Base-by-base conservation (phyloP, 2,888 invertebrate species). In the Allacma fusca region DNA sequence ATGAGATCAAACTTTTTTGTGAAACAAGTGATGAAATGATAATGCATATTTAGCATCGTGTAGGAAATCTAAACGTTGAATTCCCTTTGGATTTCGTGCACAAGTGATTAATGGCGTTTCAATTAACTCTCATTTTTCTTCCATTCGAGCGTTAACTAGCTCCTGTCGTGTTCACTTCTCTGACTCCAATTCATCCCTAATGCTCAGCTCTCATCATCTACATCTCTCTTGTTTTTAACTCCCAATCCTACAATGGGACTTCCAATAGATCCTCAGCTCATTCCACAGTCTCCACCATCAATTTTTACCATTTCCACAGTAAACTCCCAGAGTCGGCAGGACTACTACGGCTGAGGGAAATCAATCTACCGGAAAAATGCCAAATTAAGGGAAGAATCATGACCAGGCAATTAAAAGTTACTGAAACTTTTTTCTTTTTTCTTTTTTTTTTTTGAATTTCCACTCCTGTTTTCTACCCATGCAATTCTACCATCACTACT, bases 91-190 rank as follows among this genome's bases (percentile, higher is more conserved):
- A 44, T 28, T 65, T 74, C 65, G 74, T 74, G 64, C 62, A 65
- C n/a, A 73, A 67, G 44, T 65, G 74, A 74, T 74, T 74, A 73
- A 73, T 73, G 40, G 73, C 19, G 21, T 34, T 73, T 73, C 73
- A 73, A 73, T 73, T 74, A 74, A 74, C 74, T 65, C 74, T 74
- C 65, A 74, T 74, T 74, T 74, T 74, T 74, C 74, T 65, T 65
- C 50, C 67, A 65, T 34, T 67, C 29, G 72, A 59, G 59, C 72
- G 72, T 72, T 72, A 72, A 72, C 72, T 72, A 72, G 59, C 72
- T 59, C 72, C 72, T 72, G 72, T 72, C 59, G 72, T 29, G 40
- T 28, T 57, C 50, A 50, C 50, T 24, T 23, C 43, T 69, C 19
- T 43, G 50, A 34, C 1, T 72, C 23, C 21, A 72, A 72, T 72